A percentile compares a stretch with the other conserved stretches of the same genome.
Evolutionary conservation across 2,888 invertebrate genomes (phyloP).

Genomic region (Eudasyphora cyanicolor): DNA sequence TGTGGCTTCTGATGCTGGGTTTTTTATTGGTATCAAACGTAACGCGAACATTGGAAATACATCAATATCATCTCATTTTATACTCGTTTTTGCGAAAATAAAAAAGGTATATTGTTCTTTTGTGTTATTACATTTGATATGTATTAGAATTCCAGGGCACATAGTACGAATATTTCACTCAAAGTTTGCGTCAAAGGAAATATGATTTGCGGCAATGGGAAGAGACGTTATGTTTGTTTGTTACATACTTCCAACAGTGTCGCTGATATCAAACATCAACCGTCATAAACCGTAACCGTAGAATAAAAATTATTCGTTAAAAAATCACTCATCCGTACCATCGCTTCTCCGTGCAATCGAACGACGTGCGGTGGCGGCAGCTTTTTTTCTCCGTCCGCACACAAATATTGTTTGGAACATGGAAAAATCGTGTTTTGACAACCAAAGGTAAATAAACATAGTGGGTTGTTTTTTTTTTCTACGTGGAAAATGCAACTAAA

Average conservation of each 20-base stretch:
- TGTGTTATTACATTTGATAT: constrained; percentile 37
- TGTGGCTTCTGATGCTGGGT: too few relatives aligned
- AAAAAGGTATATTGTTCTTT: background rate
- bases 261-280: constrained; percentile 60
- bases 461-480: background rate
- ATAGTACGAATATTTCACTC: constrained; percentile 40
- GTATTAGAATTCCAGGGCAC: constrained; percentile 36
- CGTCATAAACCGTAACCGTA: constrained; percentile 44
- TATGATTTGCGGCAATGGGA: background rate
- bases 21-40: background rate
- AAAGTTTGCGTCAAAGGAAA: constrained; percentile 7
- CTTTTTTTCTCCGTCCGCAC: background rate
- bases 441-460: background rate
- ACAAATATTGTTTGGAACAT: background rate
- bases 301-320: constrained; percentile 39
- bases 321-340: constrained; percentile 51
- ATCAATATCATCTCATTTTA: too few relatives aligned
- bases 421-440: background rate
- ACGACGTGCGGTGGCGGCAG: background rate
- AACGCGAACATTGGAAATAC: background rate
- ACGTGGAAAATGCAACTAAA: background rate
- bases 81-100: background rate
- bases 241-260: constrained; percentile 51
- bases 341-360: background rate
- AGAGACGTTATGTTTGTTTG: background rate